These are phyloP conservation scores for Rhodinocichla rosea DNA, from an alignment of 2,113 vertebrate genomes.

Conservation along the genomic window DNA sequence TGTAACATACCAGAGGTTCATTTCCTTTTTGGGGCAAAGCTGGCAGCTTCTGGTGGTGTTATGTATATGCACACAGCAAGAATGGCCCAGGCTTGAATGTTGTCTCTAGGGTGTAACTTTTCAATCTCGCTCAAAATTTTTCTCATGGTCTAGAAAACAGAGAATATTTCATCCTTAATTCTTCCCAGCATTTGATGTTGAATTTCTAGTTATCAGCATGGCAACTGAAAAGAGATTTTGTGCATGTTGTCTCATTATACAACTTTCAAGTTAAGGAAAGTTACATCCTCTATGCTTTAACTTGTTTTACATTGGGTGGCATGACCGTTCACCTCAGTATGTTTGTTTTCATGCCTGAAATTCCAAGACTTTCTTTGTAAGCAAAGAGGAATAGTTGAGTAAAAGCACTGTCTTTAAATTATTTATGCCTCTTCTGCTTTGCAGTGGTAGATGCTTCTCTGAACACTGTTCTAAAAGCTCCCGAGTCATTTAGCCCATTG, in stretches of 20 bases:
- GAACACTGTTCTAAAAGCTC: not conserved
- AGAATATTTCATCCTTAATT: not conserved
- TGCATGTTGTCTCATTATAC: not conserved
- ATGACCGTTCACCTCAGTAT: not conserved
- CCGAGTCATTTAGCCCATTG: not conserved
- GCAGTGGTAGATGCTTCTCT: not conserved
- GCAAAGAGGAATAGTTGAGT: not conserved
- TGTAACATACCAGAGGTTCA: not conserved
- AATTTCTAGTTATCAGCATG: not conserved
- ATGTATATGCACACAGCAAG: not conserved
- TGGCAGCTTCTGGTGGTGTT: not conserved
- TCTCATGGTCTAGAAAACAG: conserved; percentile 59
- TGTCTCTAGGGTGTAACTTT: conserved; percentile 33
- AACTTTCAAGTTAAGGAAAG: not conserved
- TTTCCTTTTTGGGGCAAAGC: not conserved
- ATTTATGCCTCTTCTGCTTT: not conserved
- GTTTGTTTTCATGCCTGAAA: not conserved
- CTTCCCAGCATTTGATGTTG: not conserved
- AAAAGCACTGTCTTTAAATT: not conserved
- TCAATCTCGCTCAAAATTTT: conserved; percentile 34
- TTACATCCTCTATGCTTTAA: not conserved
- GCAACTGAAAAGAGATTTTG: conserved; percentile 15
- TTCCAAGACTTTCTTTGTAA: not conserved
- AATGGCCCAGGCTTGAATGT: not conserved
- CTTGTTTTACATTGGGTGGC: not conserved